These are phyloP conservation scores for Asbolus verrucosus DNA, from an alignment of 1,140 invertebrate genomes.

Conservation along the genomic window DNA sequence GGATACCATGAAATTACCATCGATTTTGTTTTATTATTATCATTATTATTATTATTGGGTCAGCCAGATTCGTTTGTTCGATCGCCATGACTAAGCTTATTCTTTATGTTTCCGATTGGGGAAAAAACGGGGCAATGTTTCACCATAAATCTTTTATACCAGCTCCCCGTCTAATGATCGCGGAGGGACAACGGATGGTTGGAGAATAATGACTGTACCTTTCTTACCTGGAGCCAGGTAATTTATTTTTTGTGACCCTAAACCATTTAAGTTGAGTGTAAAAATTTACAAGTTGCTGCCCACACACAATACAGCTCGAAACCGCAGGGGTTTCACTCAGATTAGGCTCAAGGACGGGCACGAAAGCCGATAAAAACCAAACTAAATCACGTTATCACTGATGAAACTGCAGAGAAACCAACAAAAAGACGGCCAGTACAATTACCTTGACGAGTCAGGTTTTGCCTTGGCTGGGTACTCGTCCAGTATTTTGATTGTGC, in stretches of 20 bases:
- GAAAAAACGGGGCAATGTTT: slow-evolving; percentile 29
- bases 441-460: too few species aligned
- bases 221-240: slow-evolving; percentile 30
- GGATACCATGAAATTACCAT: slow-evolving; percentile 29
- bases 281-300: slow-evolving; percentile 21
- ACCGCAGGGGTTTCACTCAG: slow-evolving; percentile 21
- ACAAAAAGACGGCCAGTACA: not conserved
- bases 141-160: slow-evolving; percentile 20
- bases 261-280: slow-evolving; percentile 19
- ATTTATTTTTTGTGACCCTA: slow-evolving; percentile 34
- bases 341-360: not conserved
- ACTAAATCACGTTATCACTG: slow-evolving; percentile 13
- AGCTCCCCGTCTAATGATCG: too few species aligned
- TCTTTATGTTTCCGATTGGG: too few species aligned
- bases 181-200: slow-evolving; percentile 20
- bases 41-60: slow-evolving; percentile 26
- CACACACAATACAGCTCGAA: slow-evolving; percentile 1
- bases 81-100: slow-evolving; percentile 25
- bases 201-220: slow-evolving; percentile 22
- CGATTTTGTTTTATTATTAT: slow-evolving; percentile 27
- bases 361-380: not conserved
- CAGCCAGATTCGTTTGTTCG: too few species aligned
- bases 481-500: too few species aligned
- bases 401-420: too few species aligned
- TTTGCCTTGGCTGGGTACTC: too few species aligned